Base-by-base conservation (phyloP, 2,888 invertebrate genomes). In the Phortica okadai region DNA sequence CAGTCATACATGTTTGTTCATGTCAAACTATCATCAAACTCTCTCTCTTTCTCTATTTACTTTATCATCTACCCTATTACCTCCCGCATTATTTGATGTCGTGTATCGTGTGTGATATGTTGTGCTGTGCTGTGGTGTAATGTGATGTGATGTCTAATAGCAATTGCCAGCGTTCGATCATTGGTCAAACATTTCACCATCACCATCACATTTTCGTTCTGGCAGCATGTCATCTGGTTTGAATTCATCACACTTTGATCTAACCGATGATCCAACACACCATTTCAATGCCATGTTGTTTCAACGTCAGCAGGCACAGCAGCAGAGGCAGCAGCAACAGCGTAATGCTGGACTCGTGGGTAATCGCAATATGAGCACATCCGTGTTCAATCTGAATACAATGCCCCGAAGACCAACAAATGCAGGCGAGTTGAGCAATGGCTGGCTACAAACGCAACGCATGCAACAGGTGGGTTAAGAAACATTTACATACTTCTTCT, bases 381-480 rank as follows among this genome's bases (percentile, higher is more conserved):
- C 93, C 4, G 93, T 93, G 54, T 93, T 93, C 82, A 93, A 93
- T 88, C 86, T 94, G 72, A 93, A 93, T 82, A 90, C 89, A 54
- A n/a, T 54, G 45, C 54, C 21, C 33, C 70, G 70, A 7, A 25
- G 70, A 33, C 70, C 56, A 8, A 72, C 54, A 54, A 41, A 33
- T 33, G 3, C 41, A n/a, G 33, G 21, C 1, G 69, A 69, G 7
- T 79, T 77, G 33, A 79, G 64, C 10, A 80, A 80, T 72, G 81
- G 81, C 67, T 90, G 90, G 90, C 75, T 86, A 79, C 82, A 84
- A 16, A 87, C 83, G 73, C 87, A 86, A 59, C 83, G 88, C 14
- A 93, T 94, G 92, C 93, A 94, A 83, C 94, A 94, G 92, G 94
- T 94, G 89, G 88, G 81, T 67, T 4, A 0, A n/a, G 2, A 21